Evolutionary conservation across 2,888 invertebrate species (phyloP), one percentile per base, ranked within the genome.

Genomic region (Eustalomyia histrio): DNA sequence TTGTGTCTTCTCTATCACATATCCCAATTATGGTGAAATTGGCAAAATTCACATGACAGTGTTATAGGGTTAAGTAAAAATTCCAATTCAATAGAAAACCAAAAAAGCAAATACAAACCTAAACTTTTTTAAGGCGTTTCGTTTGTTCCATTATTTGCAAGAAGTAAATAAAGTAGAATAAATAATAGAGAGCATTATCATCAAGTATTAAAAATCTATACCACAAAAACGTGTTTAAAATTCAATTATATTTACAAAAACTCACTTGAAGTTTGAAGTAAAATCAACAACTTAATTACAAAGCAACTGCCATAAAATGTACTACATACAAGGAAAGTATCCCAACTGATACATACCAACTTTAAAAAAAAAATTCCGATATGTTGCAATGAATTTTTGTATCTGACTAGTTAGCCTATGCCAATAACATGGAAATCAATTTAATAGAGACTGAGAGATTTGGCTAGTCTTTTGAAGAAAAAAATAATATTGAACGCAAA

Each of bases 161-260:
- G 60, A 29, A 67, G 76, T 71, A 81, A 81, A 81, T 29, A 65
- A 18, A 63, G 69, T 50, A 63, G 64, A 74, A 60, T 53, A 76
- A 73, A 76, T 69, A 50, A 35, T n/a, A 17, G 47, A 29, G 33
- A 57, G 17, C 47, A 35, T 14, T 47, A 47, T n/a, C n/a, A 18
- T 43, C 1, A 60, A 73, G 63, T 52, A 24, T 17, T 52, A 6
- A 55, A 65, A 39, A 64, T 29, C 43, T 33, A 60, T 50, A 72
- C 53, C 50, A 24, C 65, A 81, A 69, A 65, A 75, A 81, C 78
- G 78, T 81, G 78, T 78, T 81, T 74, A 71, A 78, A 78, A 78
- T 76, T 74, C 74, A 81, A 81, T 71, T 71, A 61, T 17, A 43
- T 63, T 72, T 74, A 55, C 21, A 17, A 43, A 33, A 24, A 60